Evolutionary conservation across 2,797 vertebrate species (phyloP), one percentile per base, ranked within the genome.

Genomic region (Argya squamiceps): DNA sequence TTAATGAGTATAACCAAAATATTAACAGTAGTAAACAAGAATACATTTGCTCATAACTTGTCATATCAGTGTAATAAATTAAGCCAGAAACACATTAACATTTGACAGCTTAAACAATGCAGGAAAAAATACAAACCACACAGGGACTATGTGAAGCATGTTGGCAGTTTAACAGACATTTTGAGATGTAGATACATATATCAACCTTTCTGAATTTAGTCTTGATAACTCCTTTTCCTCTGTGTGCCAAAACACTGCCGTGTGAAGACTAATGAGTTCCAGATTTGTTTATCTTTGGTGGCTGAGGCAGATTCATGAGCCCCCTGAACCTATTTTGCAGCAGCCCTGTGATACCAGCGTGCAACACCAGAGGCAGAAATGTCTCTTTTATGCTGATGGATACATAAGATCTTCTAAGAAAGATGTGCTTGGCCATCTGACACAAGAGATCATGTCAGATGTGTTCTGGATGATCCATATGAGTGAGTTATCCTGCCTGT

Each of bases 1-100:
- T 96, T 97, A 97, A 97, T 97, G 95, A 97, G 93, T 96, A 97
- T 95, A 97, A 97, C 95, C 93, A 95, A 95, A 84, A 87, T 95
- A 97, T 95, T 93, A 93, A 92, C 44, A 97, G 78, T 88, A 82
- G 81, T 90, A 97, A 97, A 92, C 83, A 93, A 92, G 84, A 90
- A 97, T 95, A 83, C 70, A 91, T 97, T 97, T 81, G 93, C 80
- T 96, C 90, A 69, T 93, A 96, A 96, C 86, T 97, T 95, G 92
- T 98, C 90, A 96, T 88, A 97, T 94, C 94, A 85, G 59, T 81
- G 90, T 92, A 96, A 93, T 82, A 96, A 97, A 97, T 96, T 96
- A 97, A 97, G 95, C 94, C 88, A 97, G 94, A 91, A 97, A 96
- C 95, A 84, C 56, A 93, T 97, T 97, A 92, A 91, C 96, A 95